Evolutionary conservation across 2,113 vertebrate species (phyloP), one percentile per base, ranked within the genome.

Genomic region (Scopus umbretta): DNA sequence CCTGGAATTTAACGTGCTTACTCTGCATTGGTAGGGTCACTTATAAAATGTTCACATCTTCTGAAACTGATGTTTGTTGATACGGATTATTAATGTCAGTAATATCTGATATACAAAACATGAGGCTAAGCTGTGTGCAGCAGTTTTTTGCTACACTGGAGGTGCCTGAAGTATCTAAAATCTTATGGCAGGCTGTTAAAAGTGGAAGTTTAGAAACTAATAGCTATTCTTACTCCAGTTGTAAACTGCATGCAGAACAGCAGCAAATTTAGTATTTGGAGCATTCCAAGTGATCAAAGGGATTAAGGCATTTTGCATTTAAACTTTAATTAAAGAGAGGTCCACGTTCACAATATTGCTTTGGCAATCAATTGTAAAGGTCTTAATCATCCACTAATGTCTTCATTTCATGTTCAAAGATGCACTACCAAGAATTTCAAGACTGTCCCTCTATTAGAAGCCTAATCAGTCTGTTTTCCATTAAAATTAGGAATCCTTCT

Each of bases 281-380:
- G 40, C 30, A 61, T 65, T 76, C 47, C 42, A 55, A 70, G 47
- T 5, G 52, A 80, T 91, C 40, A 58, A 81, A 73, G 22, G 81
- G 17, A 86, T 85, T 20, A 58, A 79, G 49, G 38, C 65, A 90
- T 89, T 71, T 84, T 86, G 56, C 36, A 71, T 91, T 68, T 67
- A 72, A 81, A 56, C 13, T 40, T 92, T 56, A 88, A 80, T 92
- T 88, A 87, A 66, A 91, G 66, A 90, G 74, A 82, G 27, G 21
- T 40, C 56, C 27, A 49, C 40, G 40, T 71, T 72, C 58, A 65
- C 12, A 73, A 49, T 62, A 72, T 16, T 73, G 84, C 66, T 91
- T 62, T 68, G 34, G 40, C 43, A 88, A 94, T 91, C 43, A 72
- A 40, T 52, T 67, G 23, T 14, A n/a, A 91, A 80, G 20, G 34